Evolutionary conservation across 2,113 vertebrate species (phyloP).

Genomic region (Monopterus albus): DNA sequence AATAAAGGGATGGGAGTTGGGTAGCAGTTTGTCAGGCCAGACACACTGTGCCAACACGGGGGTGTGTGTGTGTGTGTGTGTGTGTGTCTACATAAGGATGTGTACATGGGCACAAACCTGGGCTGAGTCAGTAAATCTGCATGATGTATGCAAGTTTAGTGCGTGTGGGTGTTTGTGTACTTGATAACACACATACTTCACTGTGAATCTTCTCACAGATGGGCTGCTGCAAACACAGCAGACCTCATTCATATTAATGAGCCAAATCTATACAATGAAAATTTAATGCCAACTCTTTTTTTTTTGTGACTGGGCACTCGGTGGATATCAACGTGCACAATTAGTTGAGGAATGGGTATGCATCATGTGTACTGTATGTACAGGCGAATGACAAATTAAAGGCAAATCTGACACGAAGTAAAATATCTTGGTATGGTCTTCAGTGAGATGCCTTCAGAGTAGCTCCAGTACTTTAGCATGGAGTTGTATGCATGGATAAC

Average conservation of each 20-base stretch:
- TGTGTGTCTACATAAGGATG: not conserved
- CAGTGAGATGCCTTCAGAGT: not conserved
- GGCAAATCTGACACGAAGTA: not conserved
- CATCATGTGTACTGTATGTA: constrained; percentile 21
- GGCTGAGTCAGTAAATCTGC: constrained; percentile 44
- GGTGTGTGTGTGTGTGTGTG: constrained; percentile 10
- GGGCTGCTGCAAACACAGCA: constrained; percentile 74
- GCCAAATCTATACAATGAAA: constrained; percentile 79
- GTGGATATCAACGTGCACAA: constrained; percentile 53
- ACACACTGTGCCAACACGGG: constrained; percentile 27
- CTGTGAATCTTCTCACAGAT: constrained; percentile 69
- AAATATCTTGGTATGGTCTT: not conserved
- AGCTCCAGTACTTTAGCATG: not conserved
- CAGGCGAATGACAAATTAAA: constrained; percentile 29
- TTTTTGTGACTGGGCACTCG: constrained; percentile 59
- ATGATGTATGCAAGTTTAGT: constrained; percentile 8
- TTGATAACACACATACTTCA: constrained; percentile 8
- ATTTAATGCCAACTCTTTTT: constrained; percentile 75
- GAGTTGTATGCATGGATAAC: not conserved
- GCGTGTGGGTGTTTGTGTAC: constrained; percentile 30
- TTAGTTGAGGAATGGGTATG: constrained; percentile 40
- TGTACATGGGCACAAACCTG: constrained; percentile 1
- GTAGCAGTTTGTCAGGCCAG: constrained; percentile 53
- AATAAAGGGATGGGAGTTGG: constrained; percentile 61
- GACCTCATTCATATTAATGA: constrained; percentile 80